Percentiles rank a stretch among this genome's conserved stretches.
phyloP scores from a whole-genome alignment of 2,113 vertebrate species.

The Bostrychus sinensis region DNA sequence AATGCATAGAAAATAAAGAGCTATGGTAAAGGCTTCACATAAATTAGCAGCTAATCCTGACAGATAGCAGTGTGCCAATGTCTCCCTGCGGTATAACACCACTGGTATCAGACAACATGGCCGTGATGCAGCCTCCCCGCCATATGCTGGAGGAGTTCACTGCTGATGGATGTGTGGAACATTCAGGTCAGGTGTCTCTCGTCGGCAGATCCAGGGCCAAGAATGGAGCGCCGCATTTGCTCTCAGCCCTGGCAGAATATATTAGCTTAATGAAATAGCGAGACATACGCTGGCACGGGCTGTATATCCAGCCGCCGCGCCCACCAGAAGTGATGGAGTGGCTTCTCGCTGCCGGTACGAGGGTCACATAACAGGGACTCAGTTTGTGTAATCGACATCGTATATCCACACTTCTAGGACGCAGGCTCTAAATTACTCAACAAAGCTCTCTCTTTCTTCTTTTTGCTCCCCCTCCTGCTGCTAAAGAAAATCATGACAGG shows the following conservation, averaged over 20 bases:
- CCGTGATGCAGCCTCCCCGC: conserved; percentile 23
- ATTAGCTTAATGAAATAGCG: conserved; percentile 77
- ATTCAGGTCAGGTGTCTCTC: conserved; percentile 66
- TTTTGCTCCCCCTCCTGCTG: neutral
- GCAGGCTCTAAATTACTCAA: conserved; percentile 57
- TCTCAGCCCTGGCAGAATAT: conserved; percentile 65
- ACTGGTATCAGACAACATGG: conserved; percentile 13
- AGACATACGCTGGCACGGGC: conserved; percentile 37
- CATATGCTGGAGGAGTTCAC: conserved; percentile 31
- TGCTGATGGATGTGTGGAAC: conserved; percentile 47
- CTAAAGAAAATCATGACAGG: conserved; percentile 48
- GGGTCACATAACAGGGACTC: conserved; percentile 70
- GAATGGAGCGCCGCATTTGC: conserved; percentile 32
- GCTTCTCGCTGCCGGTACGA: conserved; percentile 37
- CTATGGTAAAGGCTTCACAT: conserved; percentile 7
- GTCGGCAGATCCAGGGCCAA: conserved; percentile 48
- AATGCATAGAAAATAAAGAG: conserved; percentile 9
- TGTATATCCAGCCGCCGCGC: conserved; percentile 59
- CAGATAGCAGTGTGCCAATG: conserved; percentile 26
- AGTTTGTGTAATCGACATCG: conserved; percentile 70
- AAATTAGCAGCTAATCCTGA: conserved; percentile 49
- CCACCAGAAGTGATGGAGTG: conserved; percentile 64
- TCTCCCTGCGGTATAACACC: conserved; percentile 28
- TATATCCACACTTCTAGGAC: conserved; percentile 68
- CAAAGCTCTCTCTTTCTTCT: conserved; percentile 11